Evolutionary conservation across 2,113 vertebrate genomes (phyloP), one percentile per base, ranked within the genome.

Genomic region (Ceuthmochares aereus): DNA sequence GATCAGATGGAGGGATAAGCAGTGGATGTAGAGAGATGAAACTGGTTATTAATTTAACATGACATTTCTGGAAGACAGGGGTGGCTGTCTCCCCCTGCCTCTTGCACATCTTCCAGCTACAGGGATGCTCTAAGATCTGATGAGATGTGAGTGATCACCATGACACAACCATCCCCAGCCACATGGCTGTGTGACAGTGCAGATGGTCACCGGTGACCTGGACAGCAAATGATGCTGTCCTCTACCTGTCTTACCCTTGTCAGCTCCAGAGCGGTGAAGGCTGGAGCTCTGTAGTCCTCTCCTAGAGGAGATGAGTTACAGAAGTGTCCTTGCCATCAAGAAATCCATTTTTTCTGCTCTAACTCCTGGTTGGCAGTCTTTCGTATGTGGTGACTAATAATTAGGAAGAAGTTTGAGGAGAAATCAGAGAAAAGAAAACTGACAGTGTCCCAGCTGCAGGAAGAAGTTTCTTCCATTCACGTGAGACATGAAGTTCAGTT

Each of bases 251-350:
- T 77, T 20, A 34, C 8, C 32, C 27, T 12, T 12, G 7, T 11
- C 87, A 74, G 29, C 34, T 47, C 32, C 36, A 19, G 17, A 78
- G 32, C 58, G 56, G 8, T 1, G 30, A 70, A 55, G n/a, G 36
- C 55, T 77, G 87, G 23, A 81, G 59, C 29, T 0, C 0, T 7
- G 10, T 4, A 56, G 11, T 10, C 32, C 15, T 63, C 7, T 56
- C 34, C 32, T 68, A n/a, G 56, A 52, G 20, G 6, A 56, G 10
- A 30, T n/a, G 21, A 27, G 17, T 10, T 43, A 34, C 10, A 45
- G 37, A 72, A 45, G 10, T 40, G 13, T 10, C 64, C 60, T 84
- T 62, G 47, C 32, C 20, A 7, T 32, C 29, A 36, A 62, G 42
- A 62, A 86, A 45, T 4, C 3, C 14, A 20, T 6, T 7, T 78